Evolutionary conservation across 2,888 invertebrate genomes (phyloP).

Genomic region (Lepidocyrtinus sp.): DNA sequence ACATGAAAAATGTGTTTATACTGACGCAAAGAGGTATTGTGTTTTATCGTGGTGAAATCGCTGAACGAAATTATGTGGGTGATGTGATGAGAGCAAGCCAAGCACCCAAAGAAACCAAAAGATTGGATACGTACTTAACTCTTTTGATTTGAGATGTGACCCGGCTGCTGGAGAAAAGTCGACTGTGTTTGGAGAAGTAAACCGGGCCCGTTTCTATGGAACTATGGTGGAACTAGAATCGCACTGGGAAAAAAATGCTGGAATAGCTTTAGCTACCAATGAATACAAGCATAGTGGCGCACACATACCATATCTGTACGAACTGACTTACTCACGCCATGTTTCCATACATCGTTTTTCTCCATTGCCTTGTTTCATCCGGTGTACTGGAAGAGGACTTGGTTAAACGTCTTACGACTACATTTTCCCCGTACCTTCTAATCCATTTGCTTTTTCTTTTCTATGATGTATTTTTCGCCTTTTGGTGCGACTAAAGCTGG

Average conservation of each 20-base stretch:
- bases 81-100: not conserved
- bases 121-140: not conserved
- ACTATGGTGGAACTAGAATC: too few species aligned
- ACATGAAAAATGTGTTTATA: not conserved
- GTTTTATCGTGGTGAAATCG: not conserved
- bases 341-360: constrained; percentile 1
- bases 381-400: not conserved
- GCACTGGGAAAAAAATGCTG: constrained; percentile 12
- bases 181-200: constrained; percentile 52
- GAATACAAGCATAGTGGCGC: constrained; percentile 8
- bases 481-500: constrained; percentile 20
- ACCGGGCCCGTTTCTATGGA: constrained; percentile 52
- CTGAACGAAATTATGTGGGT: too few species aligned
- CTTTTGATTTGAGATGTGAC: constrained; percentile 37
- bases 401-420: constrained; percentile 4
- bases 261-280: constrained; percentile 5
- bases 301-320: not conserved
- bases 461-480: constrained; percentile 5
- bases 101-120: not conserved
- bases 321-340: constrained; percentile 11
- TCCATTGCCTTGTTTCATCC: not conserved
- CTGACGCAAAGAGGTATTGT: not conserved
- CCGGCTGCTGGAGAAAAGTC: constrained; percentile 45
- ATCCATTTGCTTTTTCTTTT: not conserved
- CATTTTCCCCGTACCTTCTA: not conserved